Evolutionary conservation across 2,113 vertebrate genomes (phyloP), one percentile per base, ranked within the genome.

Genomic region (Pachypanchax playfairii): DNA sequence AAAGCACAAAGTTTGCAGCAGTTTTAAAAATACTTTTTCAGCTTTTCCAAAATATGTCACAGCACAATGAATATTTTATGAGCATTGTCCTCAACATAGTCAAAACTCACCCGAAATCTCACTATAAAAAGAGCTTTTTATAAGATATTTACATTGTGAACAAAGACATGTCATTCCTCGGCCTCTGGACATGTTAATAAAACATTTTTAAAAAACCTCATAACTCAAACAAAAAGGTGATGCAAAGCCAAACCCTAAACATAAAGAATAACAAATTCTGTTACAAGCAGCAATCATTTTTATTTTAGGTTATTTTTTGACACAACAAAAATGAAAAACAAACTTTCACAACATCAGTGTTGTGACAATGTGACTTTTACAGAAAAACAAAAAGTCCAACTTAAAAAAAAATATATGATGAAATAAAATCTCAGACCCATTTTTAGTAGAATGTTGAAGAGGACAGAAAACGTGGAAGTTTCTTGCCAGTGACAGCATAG

Each of bases 401-500:
- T 13, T 48, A 20, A 25, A 21, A 46, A 6, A 63, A 46, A 3
- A 2, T 12, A 12, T 47, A 21, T 36, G 50, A 38, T 36, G 1
- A 62, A 70, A 65, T 25, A 20, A 59, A 75, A 15, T 43, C 17
- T 46, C 25, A 42, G 15, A 6, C 54, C 14, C 12, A 20, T 28
- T 29, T 20, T 41, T 24, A 17, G 1, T 14, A 26, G 18, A 25
- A 56, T 20, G 35, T 18, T 1, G 17, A 14, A 33, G 18, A 25
- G 3, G 60, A 54, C 3, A 26, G 15, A 12, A 35, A 41, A 28
- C 12, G 56, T 38, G 26, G 25, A 29, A 12, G 28, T 61, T 50
- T 41, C 22, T 41, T 17, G 13, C 44, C 65, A 15, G 10, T 63
- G 77, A 75, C 42, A 71, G 70, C 55, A 17, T n/a, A 17, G n/a